A percentile compares a stretch with the other conserved stretches of the same genome.
Conservation (phyloP, 2,113 vertebrate species). For the Phoenicopterus ruber region DNA sequence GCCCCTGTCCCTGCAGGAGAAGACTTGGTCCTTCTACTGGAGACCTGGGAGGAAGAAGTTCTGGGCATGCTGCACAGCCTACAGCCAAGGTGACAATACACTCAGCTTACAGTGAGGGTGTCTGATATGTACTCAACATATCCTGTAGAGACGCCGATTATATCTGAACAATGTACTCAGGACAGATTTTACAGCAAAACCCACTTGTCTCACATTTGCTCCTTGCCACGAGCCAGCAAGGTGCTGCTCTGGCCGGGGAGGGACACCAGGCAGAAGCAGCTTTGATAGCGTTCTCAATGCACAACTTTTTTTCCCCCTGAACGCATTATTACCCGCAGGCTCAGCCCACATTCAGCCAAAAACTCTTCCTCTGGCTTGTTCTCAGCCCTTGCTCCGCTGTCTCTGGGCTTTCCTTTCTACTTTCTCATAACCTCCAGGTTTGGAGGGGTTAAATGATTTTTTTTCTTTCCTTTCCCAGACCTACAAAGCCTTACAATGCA, state of each 20-base stretch:
- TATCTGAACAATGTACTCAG: rapidly evolving
- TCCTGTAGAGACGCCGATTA: neutral
- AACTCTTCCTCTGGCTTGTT: neutral
- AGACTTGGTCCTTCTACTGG: neutral
- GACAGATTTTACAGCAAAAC: neutral
- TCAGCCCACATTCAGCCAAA: neutral
- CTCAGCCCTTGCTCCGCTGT: neutral
- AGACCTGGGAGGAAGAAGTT: neutral
- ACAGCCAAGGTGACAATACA: neutral
- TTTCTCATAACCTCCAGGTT: neutral
- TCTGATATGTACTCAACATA: rapidly evolving
- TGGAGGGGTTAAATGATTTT: neutral
- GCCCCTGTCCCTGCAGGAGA: neutral
- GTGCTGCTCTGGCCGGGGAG: neutral
- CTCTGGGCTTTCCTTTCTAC: neutral
- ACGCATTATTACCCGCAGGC: too few relatives aligned
- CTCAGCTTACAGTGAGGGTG: rapidly evolving
- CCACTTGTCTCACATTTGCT: neutral
- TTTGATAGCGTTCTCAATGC: neutral
- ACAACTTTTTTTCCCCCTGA: neutral
- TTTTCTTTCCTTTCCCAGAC: neutral
- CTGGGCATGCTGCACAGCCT: too few relatives aligned
- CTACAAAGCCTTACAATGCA: neutral
- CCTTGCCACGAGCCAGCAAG: rapidly evolving
- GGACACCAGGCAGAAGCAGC: neutral